Evolutionary conservation across 2,888 invertebrate species (phyloP).

Genomic region (Melinaea marsaeus): DNA sequence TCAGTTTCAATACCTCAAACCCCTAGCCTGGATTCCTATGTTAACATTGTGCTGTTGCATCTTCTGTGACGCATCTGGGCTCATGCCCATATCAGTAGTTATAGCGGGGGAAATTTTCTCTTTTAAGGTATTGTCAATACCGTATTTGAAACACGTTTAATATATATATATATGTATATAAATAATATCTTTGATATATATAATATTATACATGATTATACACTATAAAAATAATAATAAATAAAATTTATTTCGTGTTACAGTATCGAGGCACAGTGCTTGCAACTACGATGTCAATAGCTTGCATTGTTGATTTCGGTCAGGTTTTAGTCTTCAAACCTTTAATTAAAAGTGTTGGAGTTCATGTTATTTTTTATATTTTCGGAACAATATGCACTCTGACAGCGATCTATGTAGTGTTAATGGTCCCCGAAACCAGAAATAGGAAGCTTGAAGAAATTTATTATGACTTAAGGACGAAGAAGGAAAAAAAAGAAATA

Average conservation of each 20-base stretch:
- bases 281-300: slow-evolving; percentile 37
- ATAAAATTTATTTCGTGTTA: slow-evolving; percentile 3
- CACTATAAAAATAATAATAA: too few relatives aligned
- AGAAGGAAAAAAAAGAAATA: slow-evolving; percentile 28
- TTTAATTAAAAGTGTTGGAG: slow-evolving; percentile 32
- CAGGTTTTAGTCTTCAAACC: slow-evolving; percentile 40
- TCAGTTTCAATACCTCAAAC: slow-evolving; percentile 20
- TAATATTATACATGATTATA: too few relatives aligned
- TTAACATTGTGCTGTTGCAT: slow-evolving; percentile 55
- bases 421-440: slow-evolving; percentile 39
- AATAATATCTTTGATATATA: too few relatives aligned
- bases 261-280: slow-evolving; percentile 41
- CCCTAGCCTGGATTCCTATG: slow-evolving; percentile 40
- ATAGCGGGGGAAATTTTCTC: slow-evolving; percentile 57
- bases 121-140: slow-evolving; percentile 34
- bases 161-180: too few relatives aligned
- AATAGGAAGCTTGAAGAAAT: slow-evolving; percentile 36
- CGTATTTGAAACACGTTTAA: neutral
- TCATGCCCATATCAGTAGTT: slow-evolving; percentile 57
- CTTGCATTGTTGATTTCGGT: slow-evolving; percentile 34
- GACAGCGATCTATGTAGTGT: slow-evolving; percentile 32
- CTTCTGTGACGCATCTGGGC: slow-evolving; percentile 52
- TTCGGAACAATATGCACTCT: slow-evolving; percentile 38
- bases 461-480: slow-evolving; percentile 35
- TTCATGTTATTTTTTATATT: slow-evolving; percentile 37